Evolutionary conservation across 92 coral and sea anemone genomes (phyloP).

Genomic region (Palythoa grandis): DNA sequence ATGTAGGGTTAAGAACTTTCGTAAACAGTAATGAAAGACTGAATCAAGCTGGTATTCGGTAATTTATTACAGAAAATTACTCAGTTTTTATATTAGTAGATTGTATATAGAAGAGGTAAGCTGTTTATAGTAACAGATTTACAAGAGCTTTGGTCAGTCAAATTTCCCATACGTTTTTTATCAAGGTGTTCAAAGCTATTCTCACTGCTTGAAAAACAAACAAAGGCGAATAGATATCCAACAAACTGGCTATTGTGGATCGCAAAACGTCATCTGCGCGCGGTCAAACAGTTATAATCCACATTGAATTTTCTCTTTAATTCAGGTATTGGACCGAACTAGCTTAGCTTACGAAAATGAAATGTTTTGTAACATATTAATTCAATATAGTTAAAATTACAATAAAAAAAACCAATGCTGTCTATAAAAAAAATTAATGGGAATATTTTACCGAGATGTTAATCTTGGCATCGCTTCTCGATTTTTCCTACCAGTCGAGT

Average conservation of each 20-base stretch:
- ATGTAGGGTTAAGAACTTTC: slow-evolving; percentile 19
- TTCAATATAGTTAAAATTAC: too few relatives aligned
- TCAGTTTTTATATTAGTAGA: neutral
- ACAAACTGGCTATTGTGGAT: neutral
- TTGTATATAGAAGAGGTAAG: neutral
- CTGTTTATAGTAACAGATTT: neutral
- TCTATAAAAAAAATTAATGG: too few relatives aligned
- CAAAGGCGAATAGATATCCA: slow-evolving; percentile 3
- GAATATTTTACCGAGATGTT: too few relatives aligned
- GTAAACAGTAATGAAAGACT: neutral
- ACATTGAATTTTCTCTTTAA: neutral
- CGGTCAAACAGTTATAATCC: neutral
- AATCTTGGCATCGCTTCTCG: too few relatives aligned
- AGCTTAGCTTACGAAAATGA: neutral
- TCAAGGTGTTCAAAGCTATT: slow-evolving; percentile 23
- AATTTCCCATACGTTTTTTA: neutral
- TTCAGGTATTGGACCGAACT: slow-evolving; percentile 8
- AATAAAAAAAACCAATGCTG: too few relatives aligned
- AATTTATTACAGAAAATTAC: neutral
- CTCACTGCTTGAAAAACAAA: neutral
- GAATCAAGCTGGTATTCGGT: neutral
- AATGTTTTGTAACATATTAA: too few relatives aligned
- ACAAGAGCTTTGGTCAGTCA: too few relatives aligned
- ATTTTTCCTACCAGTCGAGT: too few relatives aligned
- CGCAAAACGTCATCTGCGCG: neutral